Evolutionary conservation across 2,113 vertebrate species (phyloP).

Genomic region (Cairina moschata): DNA sequence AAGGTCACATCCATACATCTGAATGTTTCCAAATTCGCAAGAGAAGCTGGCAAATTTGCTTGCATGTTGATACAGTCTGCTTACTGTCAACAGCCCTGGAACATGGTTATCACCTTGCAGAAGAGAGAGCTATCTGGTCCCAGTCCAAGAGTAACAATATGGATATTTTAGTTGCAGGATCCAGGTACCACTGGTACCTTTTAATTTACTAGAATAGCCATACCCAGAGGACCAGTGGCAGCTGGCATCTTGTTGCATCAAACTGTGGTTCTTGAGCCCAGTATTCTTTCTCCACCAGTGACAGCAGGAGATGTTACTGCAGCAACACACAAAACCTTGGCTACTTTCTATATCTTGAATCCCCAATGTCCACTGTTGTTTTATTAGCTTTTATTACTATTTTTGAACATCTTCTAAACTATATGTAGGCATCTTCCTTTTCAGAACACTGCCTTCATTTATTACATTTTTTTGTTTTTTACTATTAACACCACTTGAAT

Average conservation of each 20-base stretch:
- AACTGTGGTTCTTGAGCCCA: not conserved
- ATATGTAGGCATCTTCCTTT: not conserved
- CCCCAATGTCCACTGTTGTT: not conserved
- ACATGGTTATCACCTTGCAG: not conserved
- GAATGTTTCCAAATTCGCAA: not conserved
- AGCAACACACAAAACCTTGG: not conserved
- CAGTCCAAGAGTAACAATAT: too few species aligned
- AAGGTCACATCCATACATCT: not conserved
- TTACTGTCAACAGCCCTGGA: not conserved
- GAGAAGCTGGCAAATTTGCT: not conserved
- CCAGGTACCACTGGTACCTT: not conserved
- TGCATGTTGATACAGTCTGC: not conserved
- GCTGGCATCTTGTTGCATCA: not conserved
- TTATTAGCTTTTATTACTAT: not conserved
- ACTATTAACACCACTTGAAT: not conserved
- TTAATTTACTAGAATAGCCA: not conserved
- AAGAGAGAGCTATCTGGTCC: not conserved
- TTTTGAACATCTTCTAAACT: not conserved
- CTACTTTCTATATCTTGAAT: not conserved
- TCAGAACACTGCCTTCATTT: not conserved
- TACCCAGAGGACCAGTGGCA: not conserved
- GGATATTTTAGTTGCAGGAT: not conserved
- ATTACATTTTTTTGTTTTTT: not conserved
- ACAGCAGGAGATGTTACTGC: not conserved
- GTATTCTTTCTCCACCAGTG: not conserved